These are phyloP conservation scores for Yasuhikotakia modesta DNA, from an alignment of 2,797 vertebrate species.

Conservation along the genomic window DNA sequence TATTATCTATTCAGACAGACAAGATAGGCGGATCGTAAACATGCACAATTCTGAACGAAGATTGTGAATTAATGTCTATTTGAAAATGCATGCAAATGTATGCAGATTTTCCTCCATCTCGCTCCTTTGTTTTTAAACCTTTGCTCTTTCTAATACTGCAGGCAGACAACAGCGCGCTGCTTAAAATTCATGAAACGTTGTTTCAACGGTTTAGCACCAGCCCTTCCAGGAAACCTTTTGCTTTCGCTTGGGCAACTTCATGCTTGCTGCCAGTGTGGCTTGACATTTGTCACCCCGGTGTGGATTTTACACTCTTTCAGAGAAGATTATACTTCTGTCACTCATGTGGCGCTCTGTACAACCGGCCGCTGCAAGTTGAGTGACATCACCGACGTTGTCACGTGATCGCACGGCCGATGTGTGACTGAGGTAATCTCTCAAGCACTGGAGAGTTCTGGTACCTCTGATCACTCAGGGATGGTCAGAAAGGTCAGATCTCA, in stretches of 20 bases:
- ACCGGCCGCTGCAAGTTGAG: conserved; percentile 25
- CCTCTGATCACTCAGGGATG: conserved; percentile 31
- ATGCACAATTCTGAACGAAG: conserved; percentile 67
- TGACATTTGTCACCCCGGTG: conserved; percentile 70
- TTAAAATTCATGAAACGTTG: conserved; percentile 81
- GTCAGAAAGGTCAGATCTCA: conserved; percentile 51
- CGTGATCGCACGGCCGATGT: conserved; percentile 16
- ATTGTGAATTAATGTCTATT: conserved; percentile 73
- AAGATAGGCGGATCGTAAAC: conserved; percentile 55
- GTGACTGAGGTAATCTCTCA: conserved; percentile 40
- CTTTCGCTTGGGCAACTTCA: conserved; percentile 55
- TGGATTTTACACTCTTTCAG: conserved; percentile 69
- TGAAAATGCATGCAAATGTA: conserved; percentile 81
- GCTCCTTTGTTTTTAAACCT: conserved; percentile 68
- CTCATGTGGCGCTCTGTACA: conserved; percentile 52
- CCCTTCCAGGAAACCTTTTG: conserved; percentile 73
- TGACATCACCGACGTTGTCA: conserved; percentile 45
- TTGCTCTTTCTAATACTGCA: conserved; percentile 78
- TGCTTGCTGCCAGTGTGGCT: conserved; percentile 56
- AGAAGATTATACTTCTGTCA: conserved; percentile 67
- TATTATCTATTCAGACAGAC: conserved; percentile 60
- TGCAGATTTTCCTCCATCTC: conserved; percentile 77
- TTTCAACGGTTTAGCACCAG: conserved; percentile 73
- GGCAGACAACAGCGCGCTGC: conserved; percentile 74
- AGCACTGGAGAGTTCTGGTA: conserved; percentile 2